phyloP scores from a whole-genome alignment of 2,888 invertebrate species.

The Drosophila mercatorum region DNA sequence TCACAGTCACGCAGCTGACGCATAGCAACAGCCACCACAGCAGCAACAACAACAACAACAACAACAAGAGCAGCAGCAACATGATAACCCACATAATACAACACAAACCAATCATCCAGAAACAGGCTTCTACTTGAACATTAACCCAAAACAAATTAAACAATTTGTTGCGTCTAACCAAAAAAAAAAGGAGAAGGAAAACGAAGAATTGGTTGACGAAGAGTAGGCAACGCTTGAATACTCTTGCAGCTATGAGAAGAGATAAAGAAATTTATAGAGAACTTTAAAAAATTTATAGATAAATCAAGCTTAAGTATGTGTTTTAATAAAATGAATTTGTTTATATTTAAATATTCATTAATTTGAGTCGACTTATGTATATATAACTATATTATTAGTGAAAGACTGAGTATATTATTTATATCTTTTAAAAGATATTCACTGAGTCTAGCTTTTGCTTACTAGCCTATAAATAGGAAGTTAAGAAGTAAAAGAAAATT shows the following conservation, averaged over 20 bases:
- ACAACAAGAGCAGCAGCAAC: constrained; percentile 20
- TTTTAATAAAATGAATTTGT: too few species aligned
- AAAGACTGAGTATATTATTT: too few species aligned
- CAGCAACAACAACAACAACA: constrained; percentile 10
- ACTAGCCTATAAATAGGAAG: too few species aligned
- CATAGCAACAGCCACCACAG: constrained; percentile 31
- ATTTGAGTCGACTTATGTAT: too few species aligned
- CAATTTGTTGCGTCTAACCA: constrained; percentile 55
- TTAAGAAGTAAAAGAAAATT: too few species aligned
- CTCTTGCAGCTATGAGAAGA: background rate
- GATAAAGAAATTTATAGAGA: too few species aligned
- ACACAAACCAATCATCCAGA: constrained; percentile 49
- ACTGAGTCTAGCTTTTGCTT: too few species aligned
- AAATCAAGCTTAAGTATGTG: too few species aligned
- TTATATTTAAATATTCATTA: too few species aligned
- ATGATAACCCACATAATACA: constrained; percentile 64
- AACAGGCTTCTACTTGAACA: constrained; percentile 53
- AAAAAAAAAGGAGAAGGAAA: constrained; percentile 4
- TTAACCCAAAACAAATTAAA: constrained; percentile 72
- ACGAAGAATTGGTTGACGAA: background rate
- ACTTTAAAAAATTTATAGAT: too few species aligned
- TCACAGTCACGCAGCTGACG: constrained; percentile 64
- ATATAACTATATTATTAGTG: too few species aligned
- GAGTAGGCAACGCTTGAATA: background rate
- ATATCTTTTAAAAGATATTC: too few species aligned